These are phyloP conservation scores for Heteractis magnifica DNA, from an alignment of 92 coral and sea anemone species.

Conservation along the genomic window DNA sequence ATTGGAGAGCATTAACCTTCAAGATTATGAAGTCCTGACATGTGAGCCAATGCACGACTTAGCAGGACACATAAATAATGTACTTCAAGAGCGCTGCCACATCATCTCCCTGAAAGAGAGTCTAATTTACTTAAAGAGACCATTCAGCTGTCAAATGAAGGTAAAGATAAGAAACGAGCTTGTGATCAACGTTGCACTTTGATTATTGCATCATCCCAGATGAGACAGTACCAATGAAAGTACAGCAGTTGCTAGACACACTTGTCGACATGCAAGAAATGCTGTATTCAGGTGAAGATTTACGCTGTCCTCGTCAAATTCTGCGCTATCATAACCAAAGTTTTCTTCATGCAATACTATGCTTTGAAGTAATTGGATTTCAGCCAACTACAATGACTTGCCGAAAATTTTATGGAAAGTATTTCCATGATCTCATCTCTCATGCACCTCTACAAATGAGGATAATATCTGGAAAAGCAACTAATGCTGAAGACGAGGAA, in stretches of 20 bases:
- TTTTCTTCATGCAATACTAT: slow-evolving; percentile 43
- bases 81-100: too few species aligned
- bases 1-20: slow-evolving; percentile 14
- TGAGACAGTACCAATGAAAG: slow-evolving; percentile 25
- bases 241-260: slow-evolving; percentile 33
- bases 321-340: slow-evolving; percentile 48
- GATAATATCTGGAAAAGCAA: too few species aligned
- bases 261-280: slow-evolving; percentile 41
- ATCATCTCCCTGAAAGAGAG: slow-evolving; percentile 17
- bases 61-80: too few species aligned
- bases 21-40: slow-evolving; percentile 23
- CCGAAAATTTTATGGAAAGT: slow-evolving; percentile 16
- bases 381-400: slow-evolving; percentile 29
- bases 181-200: slow-evolving; percentile 27
- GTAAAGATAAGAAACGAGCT: slow-evolving; percentile 32
- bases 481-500: too few species aligned
- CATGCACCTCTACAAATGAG: too few species aligned
- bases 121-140: slow-evolving; percentile 19
- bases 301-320: slow-evolving; percentile 37
- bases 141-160: slow-evolving; percentile 13
- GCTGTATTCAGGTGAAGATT: slow-evolving; percentile 21
- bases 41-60: too few species aligned
- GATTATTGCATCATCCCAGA: slow-evolving; percentile 24
- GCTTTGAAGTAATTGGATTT: slow-evolving; percentile 33
- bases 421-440: too few species aligned